phyloP scores from a whole-genome alignment of 1,140 invertebrate species.

The Philotrypesis tridentata region DNA sequence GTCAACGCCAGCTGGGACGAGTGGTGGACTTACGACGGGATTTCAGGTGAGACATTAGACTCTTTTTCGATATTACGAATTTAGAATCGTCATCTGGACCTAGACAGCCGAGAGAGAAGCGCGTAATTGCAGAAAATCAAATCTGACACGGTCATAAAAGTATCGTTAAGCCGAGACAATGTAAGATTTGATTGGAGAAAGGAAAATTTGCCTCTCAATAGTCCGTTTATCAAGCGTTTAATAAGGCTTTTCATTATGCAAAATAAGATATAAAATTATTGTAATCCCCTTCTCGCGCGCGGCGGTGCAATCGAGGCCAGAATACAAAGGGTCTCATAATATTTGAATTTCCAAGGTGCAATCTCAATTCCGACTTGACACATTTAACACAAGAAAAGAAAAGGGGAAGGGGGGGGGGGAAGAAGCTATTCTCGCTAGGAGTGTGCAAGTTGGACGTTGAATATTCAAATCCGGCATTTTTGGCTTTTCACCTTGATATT shows the following conservation, averaged over 20 bases:
- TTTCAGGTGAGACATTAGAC: constrained; percentile 78
- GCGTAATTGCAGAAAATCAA: too few species aligned
- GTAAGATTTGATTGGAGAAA: background rate
- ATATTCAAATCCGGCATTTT: constrained; percentile 39
- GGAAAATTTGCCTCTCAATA: background rate
- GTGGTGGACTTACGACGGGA: constrained; percentile 82
- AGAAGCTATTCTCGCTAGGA: background rate
- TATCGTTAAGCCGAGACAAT: background rate
- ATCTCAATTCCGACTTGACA: constrained; percentile 44
- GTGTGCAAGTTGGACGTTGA: constrained; percentile 5
- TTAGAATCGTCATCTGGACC: too few species aligned
- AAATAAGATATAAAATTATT: constrained; percentile 42
- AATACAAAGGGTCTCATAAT: constrained; percentile 44
- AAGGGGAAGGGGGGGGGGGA: background rate
- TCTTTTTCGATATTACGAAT: too few species aligned
- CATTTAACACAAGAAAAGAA: constrained; percentile 40
- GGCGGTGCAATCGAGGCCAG: constrained; percentile 9
- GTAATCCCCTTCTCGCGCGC: constrained; percentile 18
- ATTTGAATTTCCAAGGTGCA: constrained; percentile 41
- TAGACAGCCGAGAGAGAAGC: too few species aligned
- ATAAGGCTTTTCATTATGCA: constrained; percentile 43
- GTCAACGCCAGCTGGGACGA: constrained; percentile 77
- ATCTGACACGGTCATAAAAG: too few species aligned
- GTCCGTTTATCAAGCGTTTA: constrained; percentile 12
- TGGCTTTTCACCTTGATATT: constrained; percentile 25